Evolutionary conservation across 2,888 invertebrate genomes (phyloP).

Genomic region (Autographa gamma): DNA sequence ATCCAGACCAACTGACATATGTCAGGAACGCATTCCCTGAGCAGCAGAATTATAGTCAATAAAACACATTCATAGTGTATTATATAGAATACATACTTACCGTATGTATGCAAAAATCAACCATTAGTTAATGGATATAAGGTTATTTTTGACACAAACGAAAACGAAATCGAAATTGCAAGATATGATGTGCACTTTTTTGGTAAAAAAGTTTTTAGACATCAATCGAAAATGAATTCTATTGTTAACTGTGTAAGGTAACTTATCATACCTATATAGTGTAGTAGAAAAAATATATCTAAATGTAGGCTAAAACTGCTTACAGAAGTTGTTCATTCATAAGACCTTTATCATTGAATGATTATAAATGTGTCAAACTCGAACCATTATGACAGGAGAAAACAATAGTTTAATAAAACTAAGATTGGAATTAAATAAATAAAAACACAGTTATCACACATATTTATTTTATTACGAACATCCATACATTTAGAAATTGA

Average conservation of each 20-base stretch:
- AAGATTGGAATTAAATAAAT: background rate
- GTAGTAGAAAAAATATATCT: no score
- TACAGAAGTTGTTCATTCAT: background rate
- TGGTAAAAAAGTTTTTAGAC: background rate
- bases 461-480: conserved; percentile 2
- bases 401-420: no score
- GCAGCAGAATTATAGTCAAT: background rate
- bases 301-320: background rate
- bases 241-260: background rate
- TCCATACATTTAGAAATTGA: conserved; percentile 5
- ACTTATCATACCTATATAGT: background rate
- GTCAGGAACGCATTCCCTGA: no score
- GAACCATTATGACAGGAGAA: background rate
- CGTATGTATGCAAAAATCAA: background rate
- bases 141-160: background rate
- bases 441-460: background rate
- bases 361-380: background rate
- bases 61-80: background rate
- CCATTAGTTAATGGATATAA: background rate
- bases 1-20: no score
- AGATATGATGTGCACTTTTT: background rate
- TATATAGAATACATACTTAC: background rate
- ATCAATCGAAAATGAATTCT: background rate
- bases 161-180: background rate
- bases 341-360: background rate